phyloP scores from a whole-genome alignment of 2,888 invertebrate genomes.

The Pelosia muscerda region DNA sequence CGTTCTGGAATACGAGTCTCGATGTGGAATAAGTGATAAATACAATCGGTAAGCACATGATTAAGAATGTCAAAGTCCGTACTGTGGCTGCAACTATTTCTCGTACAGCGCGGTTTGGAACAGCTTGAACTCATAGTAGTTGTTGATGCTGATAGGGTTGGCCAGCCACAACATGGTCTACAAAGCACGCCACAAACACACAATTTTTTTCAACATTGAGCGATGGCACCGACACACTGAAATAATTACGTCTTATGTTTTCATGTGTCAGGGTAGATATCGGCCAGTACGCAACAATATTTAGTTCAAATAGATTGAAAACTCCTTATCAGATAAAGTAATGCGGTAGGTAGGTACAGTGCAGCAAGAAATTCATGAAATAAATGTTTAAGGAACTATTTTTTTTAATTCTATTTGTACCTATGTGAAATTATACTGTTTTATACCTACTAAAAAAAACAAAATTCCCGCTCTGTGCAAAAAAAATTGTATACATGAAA shows the following conservation, averaged over 20 bases:
- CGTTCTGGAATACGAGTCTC: too few relatives aligned
- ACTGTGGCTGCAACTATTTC: slow-evolving; percentile 47
- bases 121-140: slow-evolving; percentile 71
- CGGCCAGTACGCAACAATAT: slow-evolving; percentile 11
- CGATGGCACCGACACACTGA: slow-evolving; percentile 7
- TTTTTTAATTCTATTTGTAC: too few relatives aligned
- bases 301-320: not conserved
- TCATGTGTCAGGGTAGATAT: not conserved
- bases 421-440: too few relatives aligned
- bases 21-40: not conserved
- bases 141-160: slow-evolving; percentile 66
- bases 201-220: slow-evolving; percentile 10
- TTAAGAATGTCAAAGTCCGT: slow-evolving; percentile 22
- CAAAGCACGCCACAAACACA: slow-evolving; percentile 23
- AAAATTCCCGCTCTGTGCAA: too few relatives aligned
- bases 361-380: too few relatives aligned
- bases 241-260: slow-evolving; percentile 16
- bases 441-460: too few relatives aligned
- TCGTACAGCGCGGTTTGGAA: slow-evolving; percentile 57
- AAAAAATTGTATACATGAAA: too few relatives aligned
- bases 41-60: slow-evolving; percentile 15
- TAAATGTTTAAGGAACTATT: too few relatives aligned
- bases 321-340: not conserved
- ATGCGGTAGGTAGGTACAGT: too few relatives aligned
- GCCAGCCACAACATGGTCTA: slow-evolving; percentile 64